Conservation (phyloP, 2,113 vertebrate species). For the Anoplopoma fimbria region DNA sequence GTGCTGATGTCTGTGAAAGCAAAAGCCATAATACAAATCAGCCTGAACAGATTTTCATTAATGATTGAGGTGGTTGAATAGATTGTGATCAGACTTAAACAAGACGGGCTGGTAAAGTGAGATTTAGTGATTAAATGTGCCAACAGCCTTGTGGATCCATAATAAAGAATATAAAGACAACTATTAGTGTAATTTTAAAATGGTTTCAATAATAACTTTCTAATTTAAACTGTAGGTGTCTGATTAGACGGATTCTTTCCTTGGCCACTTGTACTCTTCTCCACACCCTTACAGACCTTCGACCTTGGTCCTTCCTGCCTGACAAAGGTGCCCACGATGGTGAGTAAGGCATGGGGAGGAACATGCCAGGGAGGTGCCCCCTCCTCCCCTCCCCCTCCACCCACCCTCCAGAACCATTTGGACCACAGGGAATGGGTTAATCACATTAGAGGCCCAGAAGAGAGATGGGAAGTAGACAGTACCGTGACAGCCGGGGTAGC, state of each 20-base stretch:
- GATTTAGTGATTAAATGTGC: background rate
- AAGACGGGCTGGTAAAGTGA: background rate
- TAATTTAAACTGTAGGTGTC: background rate
- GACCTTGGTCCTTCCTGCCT: conserved; percentile 67
- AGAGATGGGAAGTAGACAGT: conserved; percentile 93
- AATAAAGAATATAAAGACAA: background rate
- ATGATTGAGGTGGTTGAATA: conserved; percentile 31
- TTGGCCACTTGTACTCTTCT: conserved; percentile 44
- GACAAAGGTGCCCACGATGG: conserved; percentile 89
- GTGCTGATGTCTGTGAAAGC: conserved; percentile 54
- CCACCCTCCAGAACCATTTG: conserved; percentile 81
- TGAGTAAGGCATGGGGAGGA: conserved; percentile 85
- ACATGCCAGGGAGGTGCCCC: conserved; percentile 89
- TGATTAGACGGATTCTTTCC: conserved; percentile 17
- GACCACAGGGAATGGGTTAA: conserved; percentile 93
- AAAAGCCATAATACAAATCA: conserved; percentile 62
- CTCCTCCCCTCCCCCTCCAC: conserved; percentile 71
- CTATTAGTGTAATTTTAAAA: background rate
- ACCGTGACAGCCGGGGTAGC: conserved; percentile 90
- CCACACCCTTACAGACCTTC: conserved; percentile 50
- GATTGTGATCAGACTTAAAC: conserved; percentile 12
- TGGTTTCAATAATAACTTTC: background rate
- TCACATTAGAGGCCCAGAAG: conserved; percentile 93
- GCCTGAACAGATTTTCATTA: conserved; percentile 50
- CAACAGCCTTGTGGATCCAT: background rate